These are phyloP conservation scores for Lycodopsis pacificus DNA, from an alignment of 2,797 vertebrate genomes.

Conservation along the genomic window DNA sequence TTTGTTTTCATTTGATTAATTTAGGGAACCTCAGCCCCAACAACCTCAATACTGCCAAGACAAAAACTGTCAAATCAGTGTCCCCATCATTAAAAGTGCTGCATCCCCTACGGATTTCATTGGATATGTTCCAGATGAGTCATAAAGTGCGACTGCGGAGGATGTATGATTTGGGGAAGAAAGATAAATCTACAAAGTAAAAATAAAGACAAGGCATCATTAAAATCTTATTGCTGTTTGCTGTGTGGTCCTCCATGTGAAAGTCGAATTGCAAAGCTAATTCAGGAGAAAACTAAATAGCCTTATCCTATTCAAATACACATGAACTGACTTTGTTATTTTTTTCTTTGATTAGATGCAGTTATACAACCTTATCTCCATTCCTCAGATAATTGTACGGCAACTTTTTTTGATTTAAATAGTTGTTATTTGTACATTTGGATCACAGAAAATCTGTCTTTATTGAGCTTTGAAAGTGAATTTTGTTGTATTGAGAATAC, in stretches of 20 bases:
- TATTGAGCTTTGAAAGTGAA: not conserved
- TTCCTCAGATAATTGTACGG: not conserved
- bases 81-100: constrained; percentile 46
- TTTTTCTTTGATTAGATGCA: constrained; percentile 9
- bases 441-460: not conserved
- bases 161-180: constrained; percentile 1
- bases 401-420: not conserved
- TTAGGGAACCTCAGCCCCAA: constrained; percentile 13
- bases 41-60: constrained; percentile 34
- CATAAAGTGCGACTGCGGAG: constrained; percentile 17
- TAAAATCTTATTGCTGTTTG: constrained; percentile 3
- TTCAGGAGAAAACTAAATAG: constrained; percentile 29
- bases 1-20: constrained; percentile 39
- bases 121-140: constrained; percentile 45
- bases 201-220: constrained; percentile 26
- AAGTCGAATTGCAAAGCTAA: constrained; percentile 42
- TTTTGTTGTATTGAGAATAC: not conserved
- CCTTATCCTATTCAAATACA: not conserved
- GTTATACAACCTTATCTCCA: not conserved
- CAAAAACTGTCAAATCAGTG: constrained; percentile 40
- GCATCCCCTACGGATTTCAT: constrained; percentile 23
- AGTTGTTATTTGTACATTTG: not conserved
- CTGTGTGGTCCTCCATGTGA: constrained; percentile 19
- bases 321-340: not conserved
- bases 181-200: constrained; percentile 9